These are phyloP conservation scores for Danionella dracula DNA, from an alignment of 2,797 vertebrate genomes.

Conservation along the genomic window DNA sequence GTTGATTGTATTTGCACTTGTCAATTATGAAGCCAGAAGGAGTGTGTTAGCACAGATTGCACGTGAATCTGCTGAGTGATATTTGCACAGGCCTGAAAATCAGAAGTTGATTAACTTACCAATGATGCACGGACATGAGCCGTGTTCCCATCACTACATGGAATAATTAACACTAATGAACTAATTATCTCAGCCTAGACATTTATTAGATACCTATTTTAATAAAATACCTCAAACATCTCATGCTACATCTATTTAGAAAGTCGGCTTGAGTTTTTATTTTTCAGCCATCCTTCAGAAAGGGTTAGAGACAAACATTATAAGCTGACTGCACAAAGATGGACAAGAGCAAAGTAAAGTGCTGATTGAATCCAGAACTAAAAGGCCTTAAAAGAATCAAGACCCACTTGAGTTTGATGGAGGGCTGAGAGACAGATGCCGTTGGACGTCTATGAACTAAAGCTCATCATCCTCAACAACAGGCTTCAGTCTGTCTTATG, in stretches of 20 bases:
- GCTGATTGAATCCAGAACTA: conserved; percentile 13
- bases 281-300: not conserved
- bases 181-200: conserved; percentile 35
- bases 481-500: not conserved
- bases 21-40: conserved; percentile 30
- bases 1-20: conserved; percentile 2
- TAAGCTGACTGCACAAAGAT: not conserved
- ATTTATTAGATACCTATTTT: conserved; percentile 21
- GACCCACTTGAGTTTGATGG: conserved; percentile 25
- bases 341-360: not conserved
- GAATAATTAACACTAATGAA: conserved; percentile 41
- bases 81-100: conserved; percentile 39
- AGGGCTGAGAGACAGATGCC: conserved; percentile 7
- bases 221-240: no score
- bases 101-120: conserved; percentile 42
- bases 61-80: conserved; percentile 19
- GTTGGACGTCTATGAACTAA: conserved; percentile 3
- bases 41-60: conserved; percentile 9
- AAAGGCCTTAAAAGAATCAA: conserved; percentile 5
- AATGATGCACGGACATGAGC: conserved; percentile 35
- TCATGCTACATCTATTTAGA: not conserved
- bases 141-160: conserved; percentile 32
- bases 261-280: not conserved
- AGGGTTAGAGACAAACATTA: conserved; percentile 17
- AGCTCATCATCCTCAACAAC: conserved; percentile 17